These are phyloP conservation scores for Rhegmatorhina hoffmannsi DNA, from an alignment of 2,113 vertebrate species.

Conservation along the genomic window DNA sequence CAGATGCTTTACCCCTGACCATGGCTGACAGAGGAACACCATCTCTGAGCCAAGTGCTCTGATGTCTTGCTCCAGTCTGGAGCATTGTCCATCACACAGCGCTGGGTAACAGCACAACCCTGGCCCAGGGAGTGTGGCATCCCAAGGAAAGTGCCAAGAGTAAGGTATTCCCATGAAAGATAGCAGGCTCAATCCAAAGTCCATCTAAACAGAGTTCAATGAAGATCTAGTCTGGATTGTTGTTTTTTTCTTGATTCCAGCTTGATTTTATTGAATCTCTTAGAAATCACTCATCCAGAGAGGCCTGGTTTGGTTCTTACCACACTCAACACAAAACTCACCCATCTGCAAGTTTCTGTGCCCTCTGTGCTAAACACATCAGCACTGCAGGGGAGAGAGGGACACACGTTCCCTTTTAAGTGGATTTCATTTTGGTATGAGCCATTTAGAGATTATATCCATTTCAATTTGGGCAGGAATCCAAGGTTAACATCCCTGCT, in stretches of 20 bases:
- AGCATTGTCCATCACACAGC: neutral
- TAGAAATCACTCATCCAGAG: neutral
- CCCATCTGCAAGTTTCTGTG: neutral
- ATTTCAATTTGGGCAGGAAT: slow-evolving; percentile 52
- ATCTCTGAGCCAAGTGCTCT: neutral
- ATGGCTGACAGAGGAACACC: neutral
- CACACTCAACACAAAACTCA: neutral
- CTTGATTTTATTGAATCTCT: neutral
- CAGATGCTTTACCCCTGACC: neutral
- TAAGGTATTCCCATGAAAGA: neutral
- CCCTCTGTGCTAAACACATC: neutral
- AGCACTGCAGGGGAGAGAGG: neutral
- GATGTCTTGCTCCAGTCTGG: neutral
- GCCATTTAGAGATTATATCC: slow-evolving; percentile 61
- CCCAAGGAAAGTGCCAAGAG: rapidly evolving
- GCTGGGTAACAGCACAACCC: neutral
- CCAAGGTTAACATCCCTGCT: slow-evolving; percentile 49
- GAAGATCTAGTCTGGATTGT: neutral
- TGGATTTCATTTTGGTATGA: slow-evolving; percentile 45
- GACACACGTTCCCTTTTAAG: neutral
- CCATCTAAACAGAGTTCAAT: neutral
- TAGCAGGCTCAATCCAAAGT: neutral
- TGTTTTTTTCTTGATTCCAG: neutral
- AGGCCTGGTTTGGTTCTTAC: neutral
- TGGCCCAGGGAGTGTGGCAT: neutral